Base-by-base conservation (phyloP, 2,113 vertebrate species). In the Thalassoma bifasciatum region DNA sequence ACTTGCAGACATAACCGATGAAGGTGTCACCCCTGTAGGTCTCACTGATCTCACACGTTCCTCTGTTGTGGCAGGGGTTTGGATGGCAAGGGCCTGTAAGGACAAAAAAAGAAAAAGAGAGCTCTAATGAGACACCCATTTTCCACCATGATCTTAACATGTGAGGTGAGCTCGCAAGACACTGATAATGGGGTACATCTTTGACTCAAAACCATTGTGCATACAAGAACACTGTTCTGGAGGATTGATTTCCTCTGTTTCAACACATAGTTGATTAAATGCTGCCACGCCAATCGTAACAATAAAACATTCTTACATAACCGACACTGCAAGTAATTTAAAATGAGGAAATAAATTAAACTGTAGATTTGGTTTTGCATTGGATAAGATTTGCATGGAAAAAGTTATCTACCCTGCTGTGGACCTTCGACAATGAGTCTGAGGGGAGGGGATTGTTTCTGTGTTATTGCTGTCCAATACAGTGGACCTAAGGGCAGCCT, bases 21-120 rank as follows among this genome's bases (percentile, higher is more conserved):
- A 99, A 99, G 1, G 98, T 98, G 85, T 99, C 98, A 0, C 98
- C 98, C 70, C 98, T 92, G 88, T 96, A 99, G 0, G 96, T 96
- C 93, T 98, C 96, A 21, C 98, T 99, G 69, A 99, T 96, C 94
- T 97, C 96, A 92, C 98, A 99, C 8, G 85, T 93, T 81, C 98
- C 98, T 88, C 96, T 96, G 89, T 99, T 98, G 93, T 99, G 98
- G 79, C 98, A 99, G 0, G 98, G 98, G 85, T 98, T 99, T 78
- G 98, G 98, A 72, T 95, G 91, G 84, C 98, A 99, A 49, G 96
- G 97, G 46, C 96, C 98, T 99, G 91, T 17, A 83, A 86, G 13
- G 4, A 44, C 46, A 56, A 57, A 62, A 62, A 64, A 71, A 36
- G n/a, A 62, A 64, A 71, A 36, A 19, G n/a, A 49, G 11, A 44